Evolutionary conservation across 2,797 vertebrate species (phyloP).

Genomic region (Manis pentadactyla): DNA sequence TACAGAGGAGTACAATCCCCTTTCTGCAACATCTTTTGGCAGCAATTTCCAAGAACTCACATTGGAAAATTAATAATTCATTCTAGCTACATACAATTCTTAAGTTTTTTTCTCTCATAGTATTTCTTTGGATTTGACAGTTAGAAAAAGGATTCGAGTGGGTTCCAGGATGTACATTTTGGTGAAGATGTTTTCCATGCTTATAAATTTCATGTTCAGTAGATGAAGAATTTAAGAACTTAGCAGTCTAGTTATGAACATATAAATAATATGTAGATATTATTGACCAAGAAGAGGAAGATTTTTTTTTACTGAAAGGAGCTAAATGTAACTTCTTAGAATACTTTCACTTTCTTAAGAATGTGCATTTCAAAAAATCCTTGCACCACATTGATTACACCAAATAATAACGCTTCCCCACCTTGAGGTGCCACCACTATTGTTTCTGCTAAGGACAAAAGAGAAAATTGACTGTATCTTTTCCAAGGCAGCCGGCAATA

Average conservation of each 20-base stretch:
- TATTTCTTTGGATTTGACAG: neutral
- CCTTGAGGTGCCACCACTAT: neutral
- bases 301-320: neutral
- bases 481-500: conserved; percentile 49
- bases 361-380: neutral
- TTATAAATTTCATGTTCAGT: conserved; percentile 13
- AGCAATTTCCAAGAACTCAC: conserved; percentile 27
- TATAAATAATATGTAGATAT: neutral
- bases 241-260: neutral
- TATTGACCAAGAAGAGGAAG: neutral
- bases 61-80: conserved; percentile 61
- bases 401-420: neutral
- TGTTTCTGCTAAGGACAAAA: conserved; percentile 49
- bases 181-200: neutral
- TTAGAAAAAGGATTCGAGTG: neutral
- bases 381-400: neutral
- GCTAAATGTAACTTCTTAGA: conserved; percentile 13
- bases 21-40: conserved; percentile 20
- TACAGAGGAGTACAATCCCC: neutral
- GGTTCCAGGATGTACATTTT: neutral
- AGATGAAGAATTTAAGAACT: conserved; percentile 16
- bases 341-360: conserved; percentile 23
- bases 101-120: neutral
- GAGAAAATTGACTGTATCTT: conserved; percentile 49
- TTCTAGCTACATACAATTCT: neutral